These are phyloP conservation scores for Euplexia lucipara DNA, from an alignment of 2,888 invertebrate genomes.

Conservation along the genomic window DNA sequence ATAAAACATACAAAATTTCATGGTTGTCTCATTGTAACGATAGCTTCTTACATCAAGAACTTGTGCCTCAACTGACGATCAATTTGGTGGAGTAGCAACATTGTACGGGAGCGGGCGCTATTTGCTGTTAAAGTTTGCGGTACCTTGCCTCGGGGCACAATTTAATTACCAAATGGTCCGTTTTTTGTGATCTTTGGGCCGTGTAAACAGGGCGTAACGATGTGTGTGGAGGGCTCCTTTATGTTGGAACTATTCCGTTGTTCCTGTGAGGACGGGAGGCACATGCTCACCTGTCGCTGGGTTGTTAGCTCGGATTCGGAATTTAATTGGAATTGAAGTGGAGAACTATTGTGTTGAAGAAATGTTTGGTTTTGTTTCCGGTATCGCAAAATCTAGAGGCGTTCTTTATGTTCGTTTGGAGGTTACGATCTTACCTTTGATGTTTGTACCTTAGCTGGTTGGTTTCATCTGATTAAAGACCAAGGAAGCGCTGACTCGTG, in stretches of 20 bases:
- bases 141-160: slow-evolving; percentile 75
- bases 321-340: slow-evolving; percentile 63
- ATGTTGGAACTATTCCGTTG: slow-evolving; percentile 38
- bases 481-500: too few species aligned
- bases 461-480: background rate
- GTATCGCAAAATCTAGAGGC: background rate
- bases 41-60: slow-evolving; percentile 40
- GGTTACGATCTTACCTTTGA: background rate
- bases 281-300: slow-evolving; percentile 33
- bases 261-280: slow-evolving; percentile 33
- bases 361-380: slow-evolving; percentile 13
- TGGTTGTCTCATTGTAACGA: slow-evolving; percentile 14
- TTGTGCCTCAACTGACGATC: slow-evolving; percentile 69
- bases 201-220: slow-evolving; percentile 76
- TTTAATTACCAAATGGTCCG: slow-evolving; percentile 89
- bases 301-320: slow-evolving; percentile 48
- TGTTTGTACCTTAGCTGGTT: background rate
- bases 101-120: slow-evolving; percentile 68
- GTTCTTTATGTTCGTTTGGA: background rate
- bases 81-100: slow-evolving; percentile 73
- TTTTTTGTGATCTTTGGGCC: slow-evolving; percentile 82
- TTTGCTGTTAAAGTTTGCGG: slow-evolving; percentile 81
- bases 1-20: background rate
- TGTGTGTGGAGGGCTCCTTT: slow-evolving; percentile 58
- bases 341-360: slow-evolving; percentile 37